Evolutionary conservation across 2,797 vertebrate genomes (phyloP).

Genomic region (Falco novaeseelandiae): DNA sequence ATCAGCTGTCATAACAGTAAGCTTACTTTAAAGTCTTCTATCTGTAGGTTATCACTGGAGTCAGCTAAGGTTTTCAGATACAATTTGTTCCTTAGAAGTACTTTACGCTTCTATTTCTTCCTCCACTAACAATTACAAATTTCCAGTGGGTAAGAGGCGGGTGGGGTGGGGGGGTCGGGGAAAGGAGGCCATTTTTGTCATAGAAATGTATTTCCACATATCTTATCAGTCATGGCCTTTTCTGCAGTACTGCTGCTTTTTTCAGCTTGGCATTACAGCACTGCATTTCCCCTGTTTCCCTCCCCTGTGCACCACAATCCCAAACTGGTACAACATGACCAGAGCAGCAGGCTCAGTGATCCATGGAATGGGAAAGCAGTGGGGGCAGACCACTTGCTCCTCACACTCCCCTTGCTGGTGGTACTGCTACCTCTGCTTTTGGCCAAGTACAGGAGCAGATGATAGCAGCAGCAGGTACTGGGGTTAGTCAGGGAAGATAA

Average conservation of each 20-base stretch:
- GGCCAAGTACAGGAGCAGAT: not conserved
- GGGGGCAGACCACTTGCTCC: rapidly evolving
- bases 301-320: rapidly evolving
- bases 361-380: rapidly evolving
- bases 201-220: not conserved
- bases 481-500: not conserved
- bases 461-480: rapidly evolving
- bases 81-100: not conserved
- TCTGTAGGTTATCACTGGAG: not conserved
- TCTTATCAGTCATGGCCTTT: not conserved
- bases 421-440: not conserved
- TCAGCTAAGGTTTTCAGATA: not conserved
- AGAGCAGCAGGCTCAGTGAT: not conserved
- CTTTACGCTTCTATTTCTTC: not conserved
- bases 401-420: not conserved
- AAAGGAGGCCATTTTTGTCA: not conserved
- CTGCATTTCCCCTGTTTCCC: not conserved
- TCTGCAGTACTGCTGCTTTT: not conserved
- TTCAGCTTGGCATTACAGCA: not conserved
- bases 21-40: not conserved
- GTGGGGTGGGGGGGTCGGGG: too few species aligned
- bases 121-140: not conserved
- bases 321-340: rapidly evolving
- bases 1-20: not conserved
- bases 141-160: too few species aligned